Evolutionary conservation across 2,888 invertebrate species (phyloP).

Genomic region (Liposcelis brunnea): DNA sequence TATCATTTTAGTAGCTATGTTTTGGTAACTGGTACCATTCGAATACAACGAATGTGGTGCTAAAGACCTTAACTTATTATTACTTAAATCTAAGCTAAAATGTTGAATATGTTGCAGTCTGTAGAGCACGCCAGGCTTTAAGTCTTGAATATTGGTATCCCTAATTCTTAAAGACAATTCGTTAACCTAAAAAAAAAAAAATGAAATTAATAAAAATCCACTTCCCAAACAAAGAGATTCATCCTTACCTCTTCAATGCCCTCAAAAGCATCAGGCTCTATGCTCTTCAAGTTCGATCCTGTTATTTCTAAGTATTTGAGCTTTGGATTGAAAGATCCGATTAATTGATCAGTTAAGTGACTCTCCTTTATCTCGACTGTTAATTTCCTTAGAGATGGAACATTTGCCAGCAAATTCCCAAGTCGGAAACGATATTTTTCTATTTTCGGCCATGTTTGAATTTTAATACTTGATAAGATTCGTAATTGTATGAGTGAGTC

Average conservation of each 20-base stretch:
- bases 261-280: slow-evolving; percentile 60
- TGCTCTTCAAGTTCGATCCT: slow-evolving; percentile 51
- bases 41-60: slow-evolving; percentile 75
- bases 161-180: slow-evolving; percentile 61
- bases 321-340: slow-evolving; percentile 60
- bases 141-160: slow-evolving; percentile 57
- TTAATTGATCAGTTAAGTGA: slow-evolving; percentile 53
- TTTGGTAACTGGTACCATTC: slow-evolving; percentile 73
- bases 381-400: slow-evolving; percentile 55
- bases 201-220: no score
- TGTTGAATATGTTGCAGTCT: slow-evolving; percentile 56
- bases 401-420: slow-evolving; percentile 49
- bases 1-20: slow-evolving; percentile 68
- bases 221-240: no score
- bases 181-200: slow-evolving; percentile 25
- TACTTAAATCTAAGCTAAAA: slow-evolving; percentile 62
- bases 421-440: slow-evolving; percentile 47
- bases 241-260: slow-evolving; percentile 38
- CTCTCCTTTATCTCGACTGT: slow-evolving; percentile 60
- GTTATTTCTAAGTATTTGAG: slow-evolving; percentile 64
- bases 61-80: slow-evolving; percentile 61
- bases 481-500: slow-evolving; percentile 54
- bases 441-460: slow-evolving; percentile 59
- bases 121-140: slow-evolving; percentile 64
- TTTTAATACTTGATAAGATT: slow-evolving; percentile 48